Percentiles rank a stretch among this genome's conserved stretches.
Conservation (phyloP, 1,140 invertebrate genomes). For the Coptotermes formosanus region DNA sequence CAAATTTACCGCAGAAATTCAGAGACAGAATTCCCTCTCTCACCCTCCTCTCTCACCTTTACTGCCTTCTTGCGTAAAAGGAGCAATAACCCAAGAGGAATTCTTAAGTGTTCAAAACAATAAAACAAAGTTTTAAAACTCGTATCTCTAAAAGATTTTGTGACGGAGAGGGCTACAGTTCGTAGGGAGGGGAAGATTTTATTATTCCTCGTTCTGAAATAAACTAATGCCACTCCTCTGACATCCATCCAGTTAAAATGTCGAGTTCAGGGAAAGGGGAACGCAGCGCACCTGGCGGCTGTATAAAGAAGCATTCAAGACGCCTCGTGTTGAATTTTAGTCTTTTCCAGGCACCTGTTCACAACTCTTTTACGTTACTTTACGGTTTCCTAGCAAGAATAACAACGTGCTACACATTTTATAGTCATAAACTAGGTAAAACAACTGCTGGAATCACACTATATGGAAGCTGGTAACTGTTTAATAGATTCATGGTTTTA, state of each 20-base stretch:
- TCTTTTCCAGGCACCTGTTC: not conserved
- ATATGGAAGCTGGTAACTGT: not conserved
- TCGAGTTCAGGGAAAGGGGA: not conserved
- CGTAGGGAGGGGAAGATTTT: not conserved
- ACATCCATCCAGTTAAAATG: constrained; percentile 10
- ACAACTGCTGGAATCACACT: not conserved
- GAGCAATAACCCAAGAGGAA: not conserved
- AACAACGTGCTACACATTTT: not conserved
- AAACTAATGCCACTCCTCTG: not conserved
- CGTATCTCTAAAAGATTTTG: not conserved
- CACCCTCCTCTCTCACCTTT: not conserved
- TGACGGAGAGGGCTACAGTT: not conserved
- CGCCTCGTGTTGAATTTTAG: not conserved
- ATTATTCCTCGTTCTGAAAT: constrained; percentile 3
- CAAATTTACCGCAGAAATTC: not conserved
- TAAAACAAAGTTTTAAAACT: constrained; percentile 17
- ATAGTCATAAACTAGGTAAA: not conserved
- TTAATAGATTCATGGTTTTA: not conserved
- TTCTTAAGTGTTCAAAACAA: not conserved
- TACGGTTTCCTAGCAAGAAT: not conserved
- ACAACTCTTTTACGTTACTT: not conserved
- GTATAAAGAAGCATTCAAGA: constrained; percentile 4
- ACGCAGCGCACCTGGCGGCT: not conserved
- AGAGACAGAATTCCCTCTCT: not conserved
- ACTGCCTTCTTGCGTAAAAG: not conserved